Percentiles rank a stretch among this genome's conserved stretches.
Conservation (phyloP, 2,888 invertebrate genomes). For the Eumacrocentrus americanus region DNA sequence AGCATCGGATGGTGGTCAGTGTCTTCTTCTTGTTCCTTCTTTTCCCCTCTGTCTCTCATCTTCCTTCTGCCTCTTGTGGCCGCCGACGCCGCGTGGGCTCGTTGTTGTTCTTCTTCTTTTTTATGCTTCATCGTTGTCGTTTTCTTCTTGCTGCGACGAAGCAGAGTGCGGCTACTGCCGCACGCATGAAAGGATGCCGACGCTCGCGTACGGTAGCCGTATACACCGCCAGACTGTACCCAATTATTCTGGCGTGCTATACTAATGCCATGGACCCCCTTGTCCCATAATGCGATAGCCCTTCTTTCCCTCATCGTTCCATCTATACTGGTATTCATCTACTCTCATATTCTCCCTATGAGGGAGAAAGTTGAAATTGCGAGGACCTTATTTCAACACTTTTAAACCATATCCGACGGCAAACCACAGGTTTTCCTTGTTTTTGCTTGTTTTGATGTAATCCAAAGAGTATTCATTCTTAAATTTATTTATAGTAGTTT, state of each 20-base stretch:
- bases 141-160: conserved; percentile 25
- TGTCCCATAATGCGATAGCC: conserved; percentile 43
- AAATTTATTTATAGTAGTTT: no score
- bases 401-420: no score
- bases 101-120: conserved; percentile 12
- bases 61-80: conserved; percentile 51
- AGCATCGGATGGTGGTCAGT: conserved; percentile 27
- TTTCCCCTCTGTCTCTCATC: conserved; percentile 46
- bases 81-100: conserved; percentile 37
- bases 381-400: no score
- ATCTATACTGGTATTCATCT: no score
- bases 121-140: conserved; percentile 13
- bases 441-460: no score
- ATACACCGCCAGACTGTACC: conserved; percentile 54
- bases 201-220: conserved; percentile 56
- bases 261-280: conserved; percentile 54
- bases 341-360: no score
- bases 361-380: no score
- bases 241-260: conserved; percentile 60
- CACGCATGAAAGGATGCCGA: conserved; percentile 55
- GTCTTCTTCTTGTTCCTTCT: conserved; percentile 49
- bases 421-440: no score
- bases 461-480: no score
- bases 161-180: conserved; percentile 12
- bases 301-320: no score